These are phyloP conservation scores for Drosophila prolongata DNA, from an alignment of 2,888 invertebrate species.

Conservation along the genomic window DNA sequence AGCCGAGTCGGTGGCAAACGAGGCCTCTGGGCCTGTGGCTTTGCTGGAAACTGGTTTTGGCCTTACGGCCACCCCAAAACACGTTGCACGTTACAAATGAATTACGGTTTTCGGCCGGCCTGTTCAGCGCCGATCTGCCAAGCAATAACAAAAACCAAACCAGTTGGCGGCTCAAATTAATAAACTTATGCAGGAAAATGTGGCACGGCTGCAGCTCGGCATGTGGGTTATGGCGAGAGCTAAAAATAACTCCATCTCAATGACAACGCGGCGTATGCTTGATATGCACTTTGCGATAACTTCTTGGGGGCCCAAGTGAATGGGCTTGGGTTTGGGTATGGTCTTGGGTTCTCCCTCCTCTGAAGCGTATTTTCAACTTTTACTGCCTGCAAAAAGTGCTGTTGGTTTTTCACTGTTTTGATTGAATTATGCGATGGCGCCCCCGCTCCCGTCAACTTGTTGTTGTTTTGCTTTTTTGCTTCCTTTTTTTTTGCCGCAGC, in stretches of 20 bases:
- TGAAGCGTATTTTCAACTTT: slow-evolving; percentile 73
- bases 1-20: slow-evolving; percentile 24
- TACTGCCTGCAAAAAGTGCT: slow-evolving; percentile 47
- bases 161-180: slow-evolving; percentile 70
- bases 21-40: slow-evolving; percentile 56
- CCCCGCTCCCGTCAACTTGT: slow-evolving; percentile 37
- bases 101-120: slow-evolving; percentile 56
- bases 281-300: slow-evolving; percentile 53
- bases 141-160: slow-evolving; percentile 34
- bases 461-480: neutral
- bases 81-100: slow-evolving; percentile 63
- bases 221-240: slow-evolving; percentile 55
- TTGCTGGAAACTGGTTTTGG: slow-evolving; percentile 16
- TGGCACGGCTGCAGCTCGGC: slow-evolving; percentile 53
- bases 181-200: slow-evolving; percentile 65
- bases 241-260: slow-evolving; percentile 69
- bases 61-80: slow-evolving; percentile 45
- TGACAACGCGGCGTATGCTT: slow-evolving; percentile 74
- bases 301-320: slow-evolving; percentile 31
- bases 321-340: slow-evolving; percentile 16
- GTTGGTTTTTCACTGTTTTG: slow-evolving; percentile 50
- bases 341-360: slow-evolving; percentile 4
- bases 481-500: neutral
- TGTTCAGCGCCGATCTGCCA: slow-evolving; percentile 13
- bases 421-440: slow-evolving; percentile 69